Base-by-base conservation (phyloP, 92 coral and sea anemone species). In the Plumapathes pennacea region DNA sequence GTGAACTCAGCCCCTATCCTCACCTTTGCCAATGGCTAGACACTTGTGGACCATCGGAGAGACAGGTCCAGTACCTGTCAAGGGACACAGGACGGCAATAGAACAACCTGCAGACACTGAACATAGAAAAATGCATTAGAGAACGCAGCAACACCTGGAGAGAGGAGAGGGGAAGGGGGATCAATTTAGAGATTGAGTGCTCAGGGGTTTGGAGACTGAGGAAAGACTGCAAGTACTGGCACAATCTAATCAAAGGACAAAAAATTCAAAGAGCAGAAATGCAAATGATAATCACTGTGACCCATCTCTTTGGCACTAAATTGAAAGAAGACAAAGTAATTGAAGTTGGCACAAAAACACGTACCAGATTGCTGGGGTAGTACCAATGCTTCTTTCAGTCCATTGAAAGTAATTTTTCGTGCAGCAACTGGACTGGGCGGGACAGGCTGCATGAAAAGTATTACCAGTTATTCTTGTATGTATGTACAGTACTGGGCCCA, bases 1-100 rank as follows among this genome's bases (percentile, higher is more conserved):
- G n/a, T n/a, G n/a, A n/a, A n/a, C n/a, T n/a, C n/a, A n/a, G n/a
- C n/a, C n/a, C n/a, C n/a, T n/a, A 14, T 12, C 13, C 45, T 27
- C 54, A 92, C 99, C 95, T 89, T 90, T 78, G 28, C 99, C 99
- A 37, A 94, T 67, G 30, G 90, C 80, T 27, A 94, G 95, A 57
- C 94, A 84, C 64, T 84, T 94, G 83, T 94, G 96, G 28, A 84
- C 58, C 99, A 94, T 94, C 14, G 99, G 86, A 48, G 86, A 89
- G 22, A 82, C 55, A 20, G 96, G 89, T 2, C 99, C 99, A 23
- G 88, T 80, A 21, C 99, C 99, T 34, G 95, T 69, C 18, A 94
- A 37, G 11, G 99, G 99, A 57, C 99, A 94, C 58, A 94, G 45
- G 7, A 94, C 87, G 25, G 99, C 99, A 60, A 88, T 88, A 9